Base-by-base conservation (phyloP, 2,113 vertebrate species). In the Engystomops pustulosus region DNA sequence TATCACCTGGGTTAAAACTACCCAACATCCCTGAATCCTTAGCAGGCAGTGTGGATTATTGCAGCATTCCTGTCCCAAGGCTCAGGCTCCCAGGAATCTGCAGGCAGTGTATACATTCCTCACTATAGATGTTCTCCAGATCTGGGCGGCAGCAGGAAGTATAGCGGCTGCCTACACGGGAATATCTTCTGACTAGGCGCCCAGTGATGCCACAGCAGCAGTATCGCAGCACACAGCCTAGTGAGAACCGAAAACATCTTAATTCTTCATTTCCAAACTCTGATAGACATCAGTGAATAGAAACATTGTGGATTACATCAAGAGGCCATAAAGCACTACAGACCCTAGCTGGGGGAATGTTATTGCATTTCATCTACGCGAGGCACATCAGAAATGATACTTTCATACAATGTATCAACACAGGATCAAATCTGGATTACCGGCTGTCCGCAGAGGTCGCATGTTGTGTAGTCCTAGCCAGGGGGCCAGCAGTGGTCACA, bases 141-240 rank as follows among this genome's bases (percentile, higher is more conserved):
- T 41, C 72, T 38, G 60, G 82, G 74, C 74, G 47, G 60, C 82
- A 78, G 82, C 60, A 84, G 49, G 81, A 82, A 15, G 68, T 36
- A 25, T 11, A 25, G 6, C 34, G 23, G 11, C 58, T 62, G 58
- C 27, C 58, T 14, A 30, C 58, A 30, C 58, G 4, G 10, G 7
- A 27, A 62, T 27, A 27, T 62, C 58, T 14, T 15, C 58, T 58
- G 53, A 58, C 53, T 30, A 62, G 30, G 53, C 30, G 20, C 1
- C 58, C 44, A 49, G 15, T 0, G 47, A 45, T 17, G 47, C 2
- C 18, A 53, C 1, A 11, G 49, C 49, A 6, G 49, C 55, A 1
- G 2, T 32, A 7, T 12, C 55, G 0, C 23, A 60, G 55, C 25
- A 14, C 25, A 14, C 10, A 2, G 8, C 53, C 53, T 1, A 23